A percentile compares a stretch with the other conserved stretches of the same genome.
phyloP scores from a whole-genome alignment of 2,888 invertebrate species.

The Campoletis raptor region DNA sequence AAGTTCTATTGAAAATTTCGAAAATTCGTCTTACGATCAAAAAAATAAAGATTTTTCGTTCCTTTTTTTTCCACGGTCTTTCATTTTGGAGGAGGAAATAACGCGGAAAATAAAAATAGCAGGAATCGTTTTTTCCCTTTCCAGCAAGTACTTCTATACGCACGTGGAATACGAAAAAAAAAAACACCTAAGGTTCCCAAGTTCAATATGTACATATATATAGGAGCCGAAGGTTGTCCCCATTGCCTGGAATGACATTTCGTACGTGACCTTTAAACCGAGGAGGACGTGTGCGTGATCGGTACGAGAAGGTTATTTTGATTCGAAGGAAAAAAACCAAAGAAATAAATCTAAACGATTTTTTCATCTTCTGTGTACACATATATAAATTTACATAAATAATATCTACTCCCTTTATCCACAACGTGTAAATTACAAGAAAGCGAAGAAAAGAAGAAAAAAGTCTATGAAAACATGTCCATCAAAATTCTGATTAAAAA shows the following conservation, averaged over 20 bases:
- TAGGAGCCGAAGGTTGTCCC: slow-evolving; percentile 36
- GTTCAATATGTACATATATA: slow-evolving; percentile 24
- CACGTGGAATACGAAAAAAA: slow-evolving; percentile 22
- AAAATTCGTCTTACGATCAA: not conserved
- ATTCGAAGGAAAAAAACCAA: slow-evolving; percentile 26
- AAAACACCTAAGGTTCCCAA: not conserved
- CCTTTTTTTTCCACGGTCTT: not conserved
- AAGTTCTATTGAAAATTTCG: not conserved
- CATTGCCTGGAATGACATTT: slow-evolving; percentile 62
- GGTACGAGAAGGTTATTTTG: slow-evolving; percentile 38
- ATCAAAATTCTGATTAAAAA: not conserved
- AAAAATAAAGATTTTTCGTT: not conserved
- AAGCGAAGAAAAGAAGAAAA: not conserved
- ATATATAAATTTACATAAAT: not conserved
- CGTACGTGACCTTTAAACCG: slow-evolving; percentile 63
- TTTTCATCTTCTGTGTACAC: not conserved
- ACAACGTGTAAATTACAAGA: too few species aligned
- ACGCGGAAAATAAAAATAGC: not conserved
- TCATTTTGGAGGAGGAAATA: not conserved
- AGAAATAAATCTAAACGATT: slow-evolving; percentile 14
- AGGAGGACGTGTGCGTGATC: slow-evolving; percentile 50
- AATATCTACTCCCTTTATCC: slow-evolving; percentile 12
- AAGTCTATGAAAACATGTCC: not conserved
- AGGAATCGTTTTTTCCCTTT: not conserved
- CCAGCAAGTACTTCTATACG: not conserved